Percentiles rank a stretch among this genome's conserved stretches.
Evolutionary conservation across 2,888 invertebrate genomes (phyloP).

Genomic region (Phlogophora meticulosa): DNA sequence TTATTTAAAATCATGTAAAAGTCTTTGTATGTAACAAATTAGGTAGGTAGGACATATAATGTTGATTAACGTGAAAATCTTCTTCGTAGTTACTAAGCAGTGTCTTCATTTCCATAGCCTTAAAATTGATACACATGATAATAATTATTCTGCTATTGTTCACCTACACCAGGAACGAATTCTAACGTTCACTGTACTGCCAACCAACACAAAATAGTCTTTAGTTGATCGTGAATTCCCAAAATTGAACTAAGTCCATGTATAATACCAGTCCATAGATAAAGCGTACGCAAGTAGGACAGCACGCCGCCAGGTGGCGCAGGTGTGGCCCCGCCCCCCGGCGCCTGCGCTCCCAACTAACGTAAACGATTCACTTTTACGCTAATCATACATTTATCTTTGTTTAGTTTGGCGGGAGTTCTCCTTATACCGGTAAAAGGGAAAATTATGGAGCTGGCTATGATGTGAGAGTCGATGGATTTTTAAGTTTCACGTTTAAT

Average conservation of each 20-base stretch:
- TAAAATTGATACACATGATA: too few species aligned
- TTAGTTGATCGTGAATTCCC: not conserved
- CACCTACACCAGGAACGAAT: too few species aligned
- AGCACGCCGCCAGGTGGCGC: conserved; percentile 65
- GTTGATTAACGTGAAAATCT: too few species aligned
- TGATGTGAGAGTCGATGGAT: not conserved
- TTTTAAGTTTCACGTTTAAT: not conserved
- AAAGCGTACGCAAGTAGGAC: conserved; percentile 60
- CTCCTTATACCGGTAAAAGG: conserved; percentile 12
- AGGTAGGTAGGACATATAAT: too few species aligned
- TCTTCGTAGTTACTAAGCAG: too few species aligned
- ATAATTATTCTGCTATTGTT: too few species aligned
- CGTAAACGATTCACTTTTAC: conserved; percentile 60
- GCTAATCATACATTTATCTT: conserved; percentile 54
- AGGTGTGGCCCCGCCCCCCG: conserved; percentile 65
- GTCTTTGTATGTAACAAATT: too few species aligned
- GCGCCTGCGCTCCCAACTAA: conserved; percentile 59
- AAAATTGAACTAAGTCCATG: not conserved
- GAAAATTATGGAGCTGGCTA: conserved; percentile 4
- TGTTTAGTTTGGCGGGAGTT: conserved; percentile 39
- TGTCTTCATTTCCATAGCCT: too few species aligned
- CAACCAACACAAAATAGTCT: too few species aligned
- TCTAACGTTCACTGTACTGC: too few species aligned
- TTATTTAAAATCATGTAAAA: too few species aligned
- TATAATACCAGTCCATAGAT: conserved; percentile 1